Conservation (phyloP, 2,888 invertebrate genomes). For the Norana najaformis region DNA sequence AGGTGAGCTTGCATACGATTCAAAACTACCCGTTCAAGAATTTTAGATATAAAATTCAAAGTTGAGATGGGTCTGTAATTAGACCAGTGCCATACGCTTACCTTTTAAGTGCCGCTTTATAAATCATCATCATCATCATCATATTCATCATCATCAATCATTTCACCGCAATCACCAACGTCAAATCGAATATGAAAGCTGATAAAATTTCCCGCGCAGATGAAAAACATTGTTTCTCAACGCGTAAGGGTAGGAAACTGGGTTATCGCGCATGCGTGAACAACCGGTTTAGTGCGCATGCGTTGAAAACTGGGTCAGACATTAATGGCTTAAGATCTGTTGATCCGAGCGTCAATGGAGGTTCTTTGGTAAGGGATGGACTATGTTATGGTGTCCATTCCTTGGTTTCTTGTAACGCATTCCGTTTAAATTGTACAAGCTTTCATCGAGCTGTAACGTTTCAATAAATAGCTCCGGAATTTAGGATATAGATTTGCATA, state of each 20-base stretch:
- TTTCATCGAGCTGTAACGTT: background rate
- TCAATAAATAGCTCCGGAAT: background rate
- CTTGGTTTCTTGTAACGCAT: background rate
- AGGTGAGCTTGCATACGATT: too few species aligned
- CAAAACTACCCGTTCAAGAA: too few species aligned
- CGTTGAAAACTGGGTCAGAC: background rate
- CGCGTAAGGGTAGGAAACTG: background rate
- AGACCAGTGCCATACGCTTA: too few species aligned
- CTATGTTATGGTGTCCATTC: background rate
- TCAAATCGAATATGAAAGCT: too few species aligned
- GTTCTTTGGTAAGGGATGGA: background rate
- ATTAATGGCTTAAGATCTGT: background rate
- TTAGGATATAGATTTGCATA: background rate
- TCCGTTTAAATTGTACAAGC: background rate
- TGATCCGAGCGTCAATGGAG: slow-evolving; percentile 19
- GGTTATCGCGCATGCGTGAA: background rate
- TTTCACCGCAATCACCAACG: too few species aligned
- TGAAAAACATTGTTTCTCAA: background rate
- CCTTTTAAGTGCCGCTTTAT: too few species aligned
- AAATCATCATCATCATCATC: too few species aligned
- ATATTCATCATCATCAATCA: too few species aligned
- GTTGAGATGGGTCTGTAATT: too few species aligned
- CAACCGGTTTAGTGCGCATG: background rate
- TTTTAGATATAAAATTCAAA: too few species aligned
- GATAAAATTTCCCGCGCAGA: background rate